Percentiles rank a stretch among this genome's conserved stretches.
Conservation (phyloP, 2,113 vertebrate species). For the Telmatochromis sp. region DNA sequence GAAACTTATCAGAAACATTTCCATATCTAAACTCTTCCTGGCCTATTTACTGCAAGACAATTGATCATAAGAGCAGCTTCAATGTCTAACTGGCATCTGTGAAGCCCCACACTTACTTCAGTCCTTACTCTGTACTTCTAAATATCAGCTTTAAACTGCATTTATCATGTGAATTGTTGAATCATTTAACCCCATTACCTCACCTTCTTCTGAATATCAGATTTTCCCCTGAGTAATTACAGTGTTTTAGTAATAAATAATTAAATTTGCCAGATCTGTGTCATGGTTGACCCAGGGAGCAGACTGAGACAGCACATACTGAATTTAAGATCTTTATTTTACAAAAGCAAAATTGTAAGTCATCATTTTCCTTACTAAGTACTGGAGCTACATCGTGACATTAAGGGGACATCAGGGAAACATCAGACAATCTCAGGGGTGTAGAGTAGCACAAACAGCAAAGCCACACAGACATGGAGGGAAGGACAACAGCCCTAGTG, state of each 20-base stretch:
- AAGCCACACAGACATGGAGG: fast-evolving
- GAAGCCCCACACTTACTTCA: neutral
- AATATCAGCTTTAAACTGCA: fast-evolving
- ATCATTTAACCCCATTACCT: neutral
- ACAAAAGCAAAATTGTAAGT: neutral
- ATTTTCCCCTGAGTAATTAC: fast-evolving
- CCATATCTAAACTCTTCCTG: neutral
- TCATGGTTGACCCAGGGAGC: neutral
- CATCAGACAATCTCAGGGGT: fast-evolving
- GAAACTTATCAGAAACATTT: fast-evolving
- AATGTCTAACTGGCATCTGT: neutral
- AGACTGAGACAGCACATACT: neutral
- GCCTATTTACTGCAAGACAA: neutral
- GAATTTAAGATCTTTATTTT: neutral
- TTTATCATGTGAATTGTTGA: neutral
- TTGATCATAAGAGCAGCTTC: neutral
- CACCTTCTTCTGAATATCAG: neutral
- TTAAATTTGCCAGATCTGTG: neutral
- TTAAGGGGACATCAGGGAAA: neutral
- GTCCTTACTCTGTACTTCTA: neutral
- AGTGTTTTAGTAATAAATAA: neutral
- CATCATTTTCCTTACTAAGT: neutral
- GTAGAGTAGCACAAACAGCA: neutral
- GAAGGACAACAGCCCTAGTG: neutral
- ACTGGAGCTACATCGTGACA: neutral